Base-by-base conservation (phyloP, 2,888 invertebrate species). In the Caenorhabditis plicata region DNA sequence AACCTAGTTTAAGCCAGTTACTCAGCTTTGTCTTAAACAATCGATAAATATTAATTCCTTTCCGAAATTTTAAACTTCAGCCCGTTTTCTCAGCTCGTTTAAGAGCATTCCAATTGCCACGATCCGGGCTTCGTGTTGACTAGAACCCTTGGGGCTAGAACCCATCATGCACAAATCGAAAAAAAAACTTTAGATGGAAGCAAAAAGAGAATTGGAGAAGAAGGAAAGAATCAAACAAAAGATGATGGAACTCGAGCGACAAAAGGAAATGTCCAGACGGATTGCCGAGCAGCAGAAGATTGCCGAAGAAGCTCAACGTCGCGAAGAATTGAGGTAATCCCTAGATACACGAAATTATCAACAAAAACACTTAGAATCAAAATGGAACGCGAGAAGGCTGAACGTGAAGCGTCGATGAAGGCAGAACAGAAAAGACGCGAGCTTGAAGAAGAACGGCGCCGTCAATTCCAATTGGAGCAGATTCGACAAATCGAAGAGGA, bases 231-330 rank as follows among this genome's bases (percentile, higher is more conserved):
- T 39, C 8, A 42, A 50, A 42, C 35, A 46, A 33, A 48, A 55
- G 49, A 45, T 44, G 42, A n/a, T 9, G 20, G 46, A 64, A 31
- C 48, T 49, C 41, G 57, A 54, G 33, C 40, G 53, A 29, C 40
- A 54, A 31, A 15, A 23, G 31, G 53, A 57, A 23, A 32, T 53
- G 56, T 35, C n/a, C n/a, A 50, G 43, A 43, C 36, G 20, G 20
- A 23, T 17, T 38, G 45, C 42, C 27, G 40, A 33, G 54, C 48
- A 22, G 53, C 55, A 22, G 64, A 54, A 25, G 64, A 67, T 51
- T 54, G 55, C 48, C 45, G 26, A 31, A 29, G 40, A 27, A 38
- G 50, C 33, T 48, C 50, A 45, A 46, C 45, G 39, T 13, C 8
- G 17, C 13, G 20, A 20, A n/a, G n/a, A 38, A 31, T 8, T 1